Base-by-base conservation (phyloP, 2,797 vertebrate species). In the Enteromius radiatus region DNA sequence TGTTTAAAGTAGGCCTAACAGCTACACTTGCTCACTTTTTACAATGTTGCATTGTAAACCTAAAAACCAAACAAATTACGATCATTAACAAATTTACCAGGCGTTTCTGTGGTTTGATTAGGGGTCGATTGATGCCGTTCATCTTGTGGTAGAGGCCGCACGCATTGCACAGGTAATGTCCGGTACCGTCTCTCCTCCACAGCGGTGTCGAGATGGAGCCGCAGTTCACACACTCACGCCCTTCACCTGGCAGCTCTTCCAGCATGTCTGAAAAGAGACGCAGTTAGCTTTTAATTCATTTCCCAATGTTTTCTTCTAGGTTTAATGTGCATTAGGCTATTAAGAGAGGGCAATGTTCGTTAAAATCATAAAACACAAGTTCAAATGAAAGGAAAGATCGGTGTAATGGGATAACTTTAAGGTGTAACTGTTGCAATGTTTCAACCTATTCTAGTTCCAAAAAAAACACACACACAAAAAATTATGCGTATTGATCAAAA, bases 71-170 rank as follows among this genome's bases (percentile, higher is more conserved):
- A 9, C 4, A 38, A 67, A 7, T 26, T 14, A 28, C 10, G 6
- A 5, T 10, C 21, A 11, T 47, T 5, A 78, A 31, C 17, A 0
- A 4, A 64, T 95, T 95, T 94, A 98, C 98, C 96, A 98, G 94
- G 68, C 97, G 96, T 90, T 98, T 98, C 94, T 99, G 98, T 0
- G 98, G 98, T 85, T 97, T 97, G 85, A 97, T 96, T 19, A 99
- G 97, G 0, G 98, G 98, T 84, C 98, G 91, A 94, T 99, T 99
- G 93, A 98, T 96, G 61, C 98, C 98, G 63, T 99, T 99, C 96
- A 99, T 97, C 90, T 98, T 99, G 94, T 99, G 98, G 90, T 99
- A 99, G 61, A 99, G 96, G 64, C 98, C 98, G n/a, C 98, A 99
- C 71, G 98, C 98, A 67, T 99, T 99, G 86, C 98, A 99, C 86